phyloP scores from a whole-genome alignment of 2,113 vertebrate genomes.

The Cynocephalus volans region DNA sequence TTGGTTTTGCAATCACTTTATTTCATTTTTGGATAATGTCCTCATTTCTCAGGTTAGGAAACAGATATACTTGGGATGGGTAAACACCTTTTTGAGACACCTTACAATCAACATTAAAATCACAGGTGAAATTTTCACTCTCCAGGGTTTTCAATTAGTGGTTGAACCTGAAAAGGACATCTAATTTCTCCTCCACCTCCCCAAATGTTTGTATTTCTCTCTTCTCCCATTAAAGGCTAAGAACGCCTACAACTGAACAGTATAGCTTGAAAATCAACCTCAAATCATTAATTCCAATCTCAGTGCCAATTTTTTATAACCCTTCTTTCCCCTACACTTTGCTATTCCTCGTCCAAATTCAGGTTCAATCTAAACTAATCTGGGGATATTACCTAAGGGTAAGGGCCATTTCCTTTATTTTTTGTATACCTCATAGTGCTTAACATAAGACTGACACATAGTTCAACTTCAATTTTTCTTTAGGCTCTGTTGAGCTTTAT shows the following conservation, averaged over 20 bases:
- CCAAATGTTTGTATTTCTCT: conserved; percentile 25
- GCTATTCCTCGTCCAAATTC: not conserved
- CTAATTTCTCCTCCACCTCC: not conserved
- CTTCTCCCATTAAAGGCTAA: conserved; percentile 1
- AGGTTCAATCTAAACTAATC: not conserved
- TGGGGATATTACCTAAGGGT: not conserved
- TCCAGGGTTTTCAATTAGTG: not conserved
- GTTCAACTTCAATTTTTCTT: not conserved
- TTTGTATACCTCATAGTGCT: not conserved
- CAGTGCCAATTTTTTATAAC: not conserved
- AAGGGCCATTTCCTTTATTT: not conserved
- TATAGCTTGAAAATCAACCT: not conserved
- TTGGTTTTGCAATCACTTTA: conserved; percentile 9
- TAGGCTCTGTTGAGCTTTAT: not conserved
- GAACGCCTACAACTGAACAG: not conserved
- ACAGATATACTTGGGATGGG: not conserved
- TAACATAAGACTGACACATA: not conserved
- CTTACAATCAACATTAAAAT: not conserved
- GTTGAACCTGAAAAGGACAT: not conserved
- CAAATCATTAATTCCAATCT: not conserved
- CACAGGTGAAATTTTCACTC: not conserved
- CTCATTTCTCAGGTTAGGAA: conserved; percentile 16
- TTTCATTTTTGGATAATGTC: not conserved
- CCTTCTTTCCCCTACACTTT: not conserved
- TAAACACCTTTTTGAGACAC: not conserved